Conservation (phyloP, 2,113 vertebrate species). For the Nanger granti region DNA sequence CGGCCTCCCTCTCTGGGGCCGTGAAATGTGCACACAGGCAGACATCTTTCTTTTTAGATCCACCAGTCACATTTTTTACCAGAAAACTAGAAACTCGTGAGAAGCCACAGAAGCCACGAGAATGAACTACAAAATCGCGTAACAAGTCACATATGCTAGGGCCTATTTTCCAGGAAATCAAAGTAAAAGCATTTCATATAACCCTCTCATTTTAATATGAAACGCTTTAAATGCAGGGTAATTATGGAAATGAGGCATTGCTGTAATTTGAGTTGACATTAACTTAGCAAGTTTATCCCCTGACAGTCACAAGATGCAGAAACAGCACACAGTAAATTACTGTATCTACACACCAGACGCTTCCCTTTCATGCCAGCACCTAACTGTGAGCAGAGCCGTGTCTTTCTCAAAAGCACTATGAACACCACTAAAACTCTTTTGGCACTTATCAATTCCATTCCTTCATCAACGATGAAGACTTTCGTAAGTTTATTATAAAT, state of each 20-base stretch:
- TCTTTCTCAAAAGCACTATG: neutral
- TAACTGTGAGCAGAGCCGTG: neutral
- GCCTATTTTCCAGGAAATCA: slow-evolving; percentile 36
- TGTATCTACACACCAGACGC: neutral
- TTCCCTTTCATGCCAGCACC: neutral
- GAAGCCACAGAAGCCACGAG: neutral
- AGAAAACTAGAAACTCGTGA: neutral
- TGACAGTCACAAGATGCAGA: slow-evolving; percentile 21
- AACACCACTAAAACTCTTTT: neutral
- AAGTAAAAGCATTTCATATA: slow-evolving; percentile 29
- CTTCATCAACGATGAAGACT: neutral
- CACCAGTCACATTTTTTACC: neutral
- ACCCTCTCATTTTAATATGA: slow-evolving; percentile 55
- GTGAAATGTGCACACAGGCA: neutral
- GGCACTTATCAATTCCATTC: no score
- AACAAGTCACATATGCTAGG: neutral
- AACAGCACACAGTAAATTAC: neutral
- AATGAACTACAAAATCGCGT: neutral
- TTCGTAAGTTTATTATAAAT: neutral
- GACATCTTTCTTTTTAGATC: neutral
- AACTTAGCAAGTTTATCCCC: slow-evolving; percentile 43
- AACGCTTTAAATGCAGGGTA: slow-evolving; percentile 53
- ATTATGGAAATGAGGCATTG: slow-evolving; percentile 46
- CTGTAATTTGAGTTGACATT: slow-evolving; percentile 33
- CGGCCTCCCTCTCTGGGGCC: accelerated